Evolutionary conservation across 1,140 invertebrate genomes (phyloP).

Genomic region (Marisa cornuarietis): DNA sequence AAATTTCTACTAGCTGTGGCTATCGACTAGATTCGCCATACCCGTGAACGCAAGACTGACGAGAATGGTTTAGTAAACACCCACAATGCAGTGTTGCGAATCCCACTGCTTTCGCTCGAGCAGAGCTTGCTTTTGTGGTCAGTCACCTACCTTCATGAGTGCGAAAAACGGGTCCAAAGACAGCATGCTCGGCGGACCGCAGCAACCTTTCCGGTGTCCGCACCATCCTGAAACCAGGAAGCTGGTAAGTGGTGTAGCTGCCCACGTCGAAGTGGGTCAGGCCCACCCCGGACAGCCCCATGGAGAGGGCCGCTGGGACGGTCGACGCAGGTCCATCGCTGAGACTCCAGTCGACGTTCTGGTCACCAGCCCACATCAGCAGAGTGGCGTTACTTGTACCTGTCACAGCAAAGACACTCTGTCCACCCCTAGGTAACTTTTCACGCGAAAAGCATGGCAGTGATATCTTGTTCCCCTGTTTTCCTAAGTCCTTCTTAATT

Average conservation of each 20-base stretch:
- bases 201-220: constrained; percentile 62
- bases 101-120: no score
- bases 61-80: no score
- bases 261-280: constrained; percentile 67
- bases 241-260: constrained; percentile 60
- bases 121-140: no score
- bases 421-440: neutral
- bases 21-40: no score
- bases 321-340: constrained; percentile 63
- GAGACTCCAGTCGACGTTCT: constrained; percentile 65
- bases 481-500: no score
- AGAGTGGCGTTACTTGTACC: constrained; percentile 53
- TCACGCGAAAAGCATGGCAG: neutral
- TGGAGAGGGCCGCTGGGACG: constrained; percentile 55
- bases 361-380: constrained; percentile 66
- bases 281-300: constrained; percentile 61
- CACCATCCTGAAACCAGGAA: constrained; percentile 29
- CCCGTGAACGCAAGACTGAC: no score
- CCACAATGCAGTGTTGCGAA: no score
- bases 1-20: no score
- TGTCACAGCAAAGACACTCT: constrained; percentile 16
- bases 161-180: constrained; percentile 65
- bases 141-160: constrained; percentile 62
- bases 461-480: no score
- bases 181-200: constrained; percentile 64